Conservation (phyloP, 2,888 invertebrate genomes). For the Sphecodes monilicornis region DNA sequence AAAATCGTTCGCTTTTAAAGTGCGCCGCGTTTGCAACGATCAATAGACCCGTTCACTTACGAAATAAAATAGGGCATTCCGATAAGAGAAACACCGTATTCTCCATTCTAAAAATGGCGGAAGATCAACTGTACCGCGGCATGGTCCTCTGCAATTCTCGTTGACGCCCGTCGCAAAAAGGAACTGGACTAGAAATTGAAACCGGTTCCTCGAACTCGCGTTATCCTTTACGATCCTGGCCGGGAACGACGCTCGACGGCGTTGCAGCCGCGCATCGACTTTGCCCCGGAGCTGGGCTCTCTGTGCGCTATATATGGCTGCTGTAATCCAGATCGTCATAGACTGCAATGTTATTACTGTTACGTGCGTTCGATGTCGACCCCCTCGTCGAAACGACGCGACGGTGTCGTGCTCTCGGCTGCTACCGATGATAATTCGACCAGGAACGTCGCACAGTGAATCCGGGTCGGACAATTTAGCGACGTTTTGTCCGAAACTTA, state of each 20-base stretch:
- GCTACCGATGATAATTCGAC: constrained; percentile 29
- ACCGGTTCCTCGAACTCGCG: constrained; percentile 22
- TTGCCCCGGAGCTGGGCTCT: neutral
- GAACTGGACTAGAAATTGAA: constrained; percentile 25
- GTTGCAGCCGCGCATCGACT: constrained; percentile 7
- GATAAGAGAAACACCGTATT: neutral
- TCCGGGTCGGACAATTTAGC: constrained; percentile 1
- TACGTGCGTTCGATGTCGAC: constrained; percentile 38
- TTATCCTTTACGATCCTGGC: constrained; percentile 39
- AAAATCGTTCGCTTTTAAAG: neutral
- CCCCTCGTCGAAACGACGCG: constrained; percentile 9
- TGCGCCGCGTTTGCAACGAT: neutral
- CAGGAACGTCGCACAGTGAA: neutral
- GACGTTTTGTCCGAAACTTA: neutral
- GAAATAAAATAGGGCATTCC: neutral
- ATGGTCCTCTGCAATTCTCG: constrained; percentile 10
- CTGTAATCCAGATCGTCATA: constrained; percentile 42
- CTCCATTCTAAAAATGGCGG: constrained; percentile 6
- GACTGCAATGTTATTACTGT: constrained; percentile 42
- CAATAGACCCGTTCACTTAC: neutral
- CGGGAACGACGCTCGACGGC: constrained; percentile 3
- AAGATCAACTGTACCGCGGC: constrained; percentile 1
- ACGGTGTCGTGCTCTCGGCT: neutral
- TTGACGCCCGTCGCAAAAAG: neutral
- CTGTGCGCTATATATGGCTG: neutral